Evolutionary conservation across 1,140 invertebrate genomes (phyloP).

Genomic region (Drosophila pectinifera): DNA sequence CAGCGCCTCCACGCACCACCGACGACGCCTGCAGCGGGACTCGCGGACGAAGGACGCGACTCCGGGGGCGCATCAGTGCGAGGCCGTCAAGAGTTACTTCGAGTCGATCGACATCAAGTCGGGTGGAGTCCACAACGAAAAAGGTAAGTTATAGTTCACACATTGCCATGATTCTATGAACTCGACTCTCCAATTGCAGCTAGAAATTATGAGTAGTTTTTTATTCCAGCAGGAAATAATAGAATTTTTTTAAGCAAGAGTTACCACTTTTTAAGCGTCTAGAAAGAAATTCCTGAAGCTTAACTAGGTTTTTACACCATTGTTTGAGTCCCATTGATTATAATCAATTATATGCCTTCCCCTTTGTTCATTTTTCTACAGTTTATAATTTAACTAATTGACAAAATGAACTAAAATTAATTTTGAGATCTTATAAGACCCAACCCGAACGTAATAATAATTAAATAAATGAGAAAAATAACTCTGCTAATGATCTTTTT

Average conservation of each 20-base stretch:
- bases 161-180: not conserved
- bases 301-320: not conserved
- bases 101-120: conserved; percentile 79
- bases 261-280: not conserved
- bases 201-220: conserved; percentile 7
- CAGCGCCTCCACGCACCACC: conserved; percentile 68
- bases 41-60: conserved; percentile 70
- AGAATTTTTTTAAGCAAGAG: not conserved
- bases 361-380: too few relatives aligned
- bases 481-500: too few relatives aligned
- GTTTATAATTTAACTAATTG: too few relatives aligned
- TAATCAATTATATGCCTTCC: too few relatives aligned
- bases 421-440: too few relatives aligned
- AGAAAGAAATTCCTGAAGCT: not conserved
- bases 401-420: too few relatives aligned
- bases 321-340: too few relatives aligned
- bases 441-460: too few relatives aligned
- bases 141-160: conserved; percentile 69
- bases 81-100: conserved; percentile 74
- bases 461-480: too few relatives aligned
- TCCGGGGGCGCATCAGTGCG: conserved; percentile 62
- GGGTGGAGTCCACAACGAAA: conserved; percentile 72
- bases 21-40: conserved; percentile 77
- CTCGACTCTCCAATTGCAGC: conserved; percentile 1
- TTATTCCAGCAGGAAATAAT: not conserved